Base-by-base conservation (phyloP, 2,888 invertebrate genomes). In the Tipula vernalis region DNA sequence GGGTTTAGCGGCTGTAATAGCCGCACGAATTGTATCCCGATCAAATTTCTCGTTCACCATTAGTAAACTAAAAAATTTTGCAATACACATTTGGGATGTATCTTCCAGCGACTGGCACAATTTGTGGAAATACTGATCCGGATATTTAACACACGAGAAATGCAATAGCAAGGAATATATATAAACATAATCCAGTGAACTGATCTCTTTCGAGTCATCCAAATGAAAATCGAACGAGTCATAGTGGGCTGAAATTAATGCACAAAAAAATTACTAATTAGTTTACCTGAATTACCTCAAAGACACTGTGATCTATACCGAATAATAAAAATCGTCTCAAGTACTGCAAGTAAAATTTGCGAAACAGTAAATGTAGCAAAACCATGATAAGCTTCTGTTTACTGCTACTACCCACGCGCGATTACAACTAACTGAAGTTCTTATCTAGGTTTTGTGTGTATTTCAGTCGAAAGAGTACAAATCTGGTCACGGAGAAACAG, bases 131-230 rank as follows among this genome's bases (percentile, higher is more conserved):
- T 88, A 88, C 44, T 88, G 88, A 36, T 89, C 89, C 0, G 90
- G 89, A 87, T 88, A 87, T 87, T 89, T 89, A 0, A 91, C 90
- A 87, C 91, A 91, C 4, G 90, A 89, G 87, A 90, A 91, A 87
- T 91, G 91, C 86, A 91, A 88, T 0, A 91, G 87, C 5, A 91
- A 87, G 0, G 91, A 90, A 87, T 91, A 91, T 0, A 90, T 89
- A 87, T 90, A 91, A 4, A 91, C 86, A 86, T 90, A 90, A 86
- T 91, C 91, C 0, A 88, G 87, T 0, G 89, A 87, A 36, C 89
- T 89, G 0, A 91, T 47, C 1, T 87, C 88, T 15, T 89, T 89
- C 6, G 89, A 88, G 87, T 89, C 88, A 87, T 90, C 90, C 1
- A 89, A 87, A 44, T 89, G 88, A 0, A 89, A 88, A 5, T 89